Evolutionary conservation across 2,888 invertebrate species (phyloP).

Genomic region (Euplexia lucipara): DNA sequence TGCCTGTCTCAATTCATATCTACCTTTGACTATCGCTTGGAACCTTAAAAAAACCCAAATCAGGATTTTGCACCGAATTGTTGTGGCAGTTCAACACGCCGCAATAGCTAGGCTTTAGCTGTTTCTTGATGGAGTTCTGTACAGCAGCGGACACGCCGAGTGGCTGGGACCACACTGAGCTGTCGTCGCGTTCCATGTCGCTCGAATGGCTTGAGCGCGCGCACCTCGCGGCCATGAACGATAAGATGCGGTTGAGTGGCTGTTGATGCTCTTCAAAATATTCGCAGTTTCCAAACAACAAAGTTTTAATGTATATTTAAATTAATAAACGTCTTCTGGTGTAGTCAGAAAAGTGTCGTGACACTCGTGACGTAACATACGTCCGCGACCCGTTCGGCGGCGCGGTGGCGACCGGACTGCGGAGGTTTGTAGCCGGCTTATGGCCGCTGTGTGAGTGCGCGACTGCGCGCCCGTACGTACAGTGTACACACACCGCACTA

Average conservation of each 20-base stretch:
- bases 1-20: constrained; percentile 11
- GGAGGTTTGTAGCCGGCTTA: constrained; percentile 50
- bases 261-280: neutral
- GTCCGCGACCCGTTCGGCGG: constrained; percentile 26
- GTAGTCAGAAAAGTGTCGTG: neutral
- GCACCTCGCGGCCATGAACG: neutral
- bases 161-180: constrained; percentile 6
- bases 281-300: neutral
- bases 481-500: too few species aligned
- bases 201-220: neutral
- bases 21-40: constrained; percentile 33
- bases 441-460: constrained; percentile 41
- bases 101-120: constrained; percentile 34
- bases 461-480: neutral
- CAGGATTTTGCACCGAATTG: constrained; percentile 35
- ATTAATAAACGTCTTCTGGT: neutral
- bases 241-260: neutral
- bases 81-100: constrained; percentile 45
- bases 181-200: neutral
- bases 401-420: constrained; percentile 30
- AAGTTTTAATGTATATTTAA: neutral
- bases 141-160: neutral
- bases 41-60: constrained; percentile 30
- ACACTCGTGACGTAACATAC: neutral
- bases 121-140: neutral